Percentiles rank a stretch among this genome's conserved stretches.
Evolutionary conservation across 2,797 vertebrate genomes (phyloP).

Genomic region (Pogoniulus pusillus): DNA sequence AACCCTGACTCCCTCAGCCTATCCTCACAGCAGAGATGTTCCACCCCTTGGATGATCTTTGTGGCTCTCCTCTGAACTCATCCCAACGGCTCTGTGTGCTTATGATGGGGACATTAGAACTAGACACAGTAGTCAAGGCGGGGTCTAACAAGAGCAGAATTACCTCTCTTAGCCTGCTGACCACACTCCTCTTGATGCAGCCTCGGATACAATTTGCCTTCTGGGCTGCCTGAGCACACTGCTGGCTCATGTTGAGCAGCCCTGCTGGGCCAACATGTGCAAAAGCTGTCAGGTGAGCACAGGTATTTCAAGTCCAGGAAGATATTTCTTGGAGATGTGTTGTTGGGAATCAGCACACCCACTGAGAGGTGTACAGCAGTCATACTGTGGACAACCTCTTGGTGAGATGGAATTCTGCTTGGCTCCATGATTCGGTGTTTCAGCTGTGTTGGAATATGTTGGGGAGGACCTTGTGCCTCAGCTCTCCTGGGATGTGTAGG

Average conservation of each 20-base stretch:
- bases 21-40: too few species aligned
- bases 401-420: not conserved
- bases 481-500: not conserved
- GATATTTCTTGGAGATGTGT: fast-evolving
- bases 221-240: too few species aligned
- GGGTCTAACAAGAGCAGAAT: too few species aligned
- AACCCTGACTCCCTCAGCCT: too few species aligned
- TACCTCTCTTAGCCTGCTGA: too few species aligned
- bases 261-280: fast-evolving
- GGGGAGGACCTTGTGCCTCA: not conserved
- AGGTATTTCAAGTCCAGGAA: not conserved
- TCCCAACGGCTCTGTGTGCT: too few species aligned
- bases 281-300: fast-evolving
- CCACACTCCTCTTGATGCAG: too few species aligned
- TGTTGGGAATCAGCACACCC: fast-evolving
- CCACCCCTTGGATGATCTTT: too few species aligned
- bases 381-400: not conserved
- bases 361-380: not conserved
- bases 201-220: too few species aligned
- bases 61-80: too few species aligned
- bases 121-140: too few species aligned
- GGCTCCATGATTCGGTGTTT: fast-evolving
- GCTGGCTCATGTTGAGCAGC: not conserved
- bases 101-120: too few species aligned
- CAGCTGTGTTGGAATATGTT: not conserved